A percentile compares a stretch with the other conserved stretches of the same genome.
Conservation (phyloP, 2,797 vertebrate genomes). For the Danio kyathit region DNA sequence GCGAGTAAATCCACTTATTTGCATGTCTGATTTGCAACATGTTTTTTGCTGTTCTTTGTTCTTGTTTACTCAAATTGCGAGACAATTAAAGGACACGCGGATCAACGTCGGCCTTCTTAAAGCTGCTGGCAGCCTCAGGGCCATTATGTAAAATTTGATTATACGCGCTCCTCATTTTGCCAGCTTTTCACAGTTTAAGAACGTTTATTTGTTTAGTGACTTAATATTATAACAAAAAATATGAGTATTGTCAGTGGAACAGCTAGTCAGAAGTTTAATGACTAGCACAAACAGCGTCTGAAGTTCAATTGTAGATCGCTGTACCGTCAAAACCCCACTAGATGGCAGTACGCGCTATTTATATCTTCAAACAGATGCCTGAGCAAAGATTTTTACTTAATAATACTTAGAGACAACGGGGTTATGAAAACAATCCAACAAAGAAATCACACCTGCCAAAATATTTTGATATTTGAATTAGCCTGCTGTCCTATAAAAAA, state of each 20-base stretch:
- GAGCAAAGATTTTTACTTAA: slow-evolving; percentile 75
- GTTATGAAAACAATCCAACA: slow-evolving; percentile 81
- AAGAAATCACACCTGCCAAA: slow-evolving; percentile 75
- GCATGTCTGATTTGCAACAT: slow-evolving; percentile 63
- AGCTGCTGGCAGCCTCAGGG: background rate
- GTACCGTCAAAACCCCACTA: slow-evolving; percentile 71
- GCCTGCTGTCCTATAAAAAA: slow-evolving; percentile 68
- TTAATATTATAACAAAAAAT: background rate
- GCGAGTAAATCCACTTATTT: slow-evolving; percentile 75
- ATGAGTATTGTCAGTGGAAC: background rate
- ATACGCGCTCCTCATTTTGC: background rate
- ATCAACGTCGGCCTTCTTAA: background rate
- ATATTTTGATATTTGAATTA: slow-evolving; percentile 82
- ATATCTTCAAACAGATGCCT: slow-evolving; percentile 62
- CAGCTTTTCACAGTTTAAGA: background rate
- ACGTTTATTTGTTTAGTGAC: background rate
- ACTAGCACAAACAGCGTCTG: background rate
- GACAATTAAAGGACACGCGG: slow-evolving; percentile 8
- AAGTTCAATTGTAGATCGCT: slow-evolving; percentile 35
- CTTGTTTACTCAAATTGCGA: slow-evolving; percentile 17
- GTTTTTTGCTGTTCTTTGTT: slow-evolving; percentile 53
- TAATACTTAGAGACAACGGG: slow-evolving; percentile 79
- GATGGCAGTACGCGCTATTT: slow-evolving; percentile 81
- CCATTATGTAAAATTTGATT: background rate
- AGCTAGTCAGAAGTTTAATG: background rate